Percentiles rank a stretch among this genome's conserved stretches.
phyloP scores from a whole-genome alignment of 2,797 vertebrate species.

The Octomys mimax region DNA sequence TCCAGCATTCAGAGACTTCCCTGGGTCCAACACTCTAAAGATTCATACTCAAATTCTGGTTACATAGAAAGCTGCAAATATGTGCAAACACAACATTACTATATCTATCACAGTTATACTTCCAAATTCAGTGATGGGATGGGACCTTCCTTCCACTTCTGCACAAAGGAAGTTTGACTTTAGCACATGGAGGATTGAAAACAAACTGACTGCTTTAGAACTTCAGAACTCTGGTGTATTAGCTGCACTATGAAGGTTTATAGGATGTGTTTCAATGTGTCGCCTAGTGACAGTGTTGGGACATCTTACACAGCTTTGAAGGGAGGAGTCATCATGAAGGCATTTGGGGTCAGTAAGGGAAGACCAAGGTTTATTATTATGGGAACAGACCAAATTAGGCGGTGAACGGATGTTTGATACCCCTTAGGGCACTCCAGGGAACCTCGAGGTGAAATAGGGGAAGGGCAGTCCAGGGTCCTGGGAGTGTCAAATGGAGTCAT shows the following conservation, averaged over 20 bases:
- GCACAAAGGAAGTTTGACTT: background rate
- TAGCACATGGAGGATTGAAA: background rate
- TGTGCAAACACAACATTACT: background rate
- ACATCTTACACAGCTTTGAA: background rate
- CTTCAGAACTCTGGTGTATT: background rate
- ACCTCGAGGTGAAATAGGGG: background rate
- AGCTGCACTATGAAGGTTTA: background rate
- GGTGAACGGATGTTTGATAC: background rate
- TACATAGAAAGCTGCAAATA: background rate
- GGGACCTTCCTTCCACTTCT: background rate
- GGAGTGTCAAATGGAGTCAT: background rate
- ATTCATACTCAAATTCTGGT: background rate
- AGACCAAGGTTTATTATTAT: background rate
- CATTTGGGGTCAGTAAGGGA: background rate
- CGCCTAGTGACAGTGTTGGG: background rate
- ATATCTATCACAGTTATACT: background rate
- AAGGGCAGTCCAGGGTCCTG: background rate
- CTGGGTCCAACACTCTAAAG: background rate
- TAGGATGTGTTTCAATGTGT: background rate
- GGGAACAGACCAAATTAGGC: background rate
- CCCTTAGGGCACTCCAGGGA: background rate
- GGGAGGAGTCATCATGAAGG: background rate
- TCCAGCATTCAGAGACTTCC: background rate
- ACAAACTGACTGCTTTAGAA: background rate
- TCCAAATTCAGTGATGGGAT: background rate